These are phyloP conservation scores for Sarcophaga subvicina DNA, from an alignment of 2,888 invertebrate genomes.

Conservation along the genomic window DNA sequence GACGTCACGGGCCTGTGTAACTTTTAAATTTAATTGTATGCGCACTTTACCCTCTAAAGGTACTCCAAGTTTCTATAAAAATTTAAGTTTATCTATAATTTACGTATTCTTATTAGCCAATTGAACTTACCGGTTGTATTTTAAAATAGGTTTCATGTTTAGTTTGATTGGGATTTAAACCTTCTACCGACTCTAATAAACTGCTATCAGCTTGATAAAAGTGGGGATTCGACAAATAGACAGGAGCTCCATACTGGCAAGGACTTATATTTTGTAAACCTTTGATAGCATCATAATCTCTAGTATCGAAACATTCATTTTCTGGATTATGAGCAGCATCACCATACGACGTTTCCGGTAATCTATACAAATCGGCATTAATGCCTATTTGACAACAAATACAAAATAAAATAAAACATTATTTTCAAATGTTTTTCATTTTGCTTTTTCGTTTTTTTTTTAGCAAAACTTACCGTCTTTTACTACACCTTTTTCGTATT, in stretches of 20 bases:
- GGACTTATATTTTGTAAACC: conserved; percentile 94
- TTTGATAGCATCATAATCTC: conserved; percentile 86
- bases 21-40: conserved; percentile 91
- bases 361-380: conserved; percentile 88
- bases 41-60: conserved; percentile 91
- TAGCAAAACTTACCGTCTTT: conserved; percentile 85
- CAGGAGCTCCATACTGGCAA: conserved; percentile 94
- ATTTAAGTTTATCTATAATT: not conserved
- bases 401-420: conserved; percentile 1
- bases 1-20: conserved; percentile 88
- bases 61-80: conserved; percentile 90
- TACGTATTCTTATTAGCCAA: not conserved
- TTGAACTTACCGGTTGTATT: conserved; percentile 88
- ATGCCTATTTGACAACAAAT: conserved; percentile 83
- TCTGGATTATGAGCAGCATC: conserved; percentile 86
- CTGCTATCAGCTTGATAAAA: conserved; percentile 91
- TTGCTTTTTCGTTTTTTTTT: not conserved
- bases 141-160: conserved; percentile 90
- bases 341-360: conserved; percentile 87
- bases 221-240: conserved; percentile 94
- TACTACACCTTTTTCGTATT: conserved; percentile 86
- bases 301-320: conserved; percentile 88
- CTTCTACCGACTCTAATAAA: conserved; percentile 87
- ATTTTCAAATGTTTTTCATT: not conserved
- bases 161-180: conserved; percentile 86